Conservation (phyloP, 2,797 vertebrate genomes). For the Anas bahamensis region DNA sequence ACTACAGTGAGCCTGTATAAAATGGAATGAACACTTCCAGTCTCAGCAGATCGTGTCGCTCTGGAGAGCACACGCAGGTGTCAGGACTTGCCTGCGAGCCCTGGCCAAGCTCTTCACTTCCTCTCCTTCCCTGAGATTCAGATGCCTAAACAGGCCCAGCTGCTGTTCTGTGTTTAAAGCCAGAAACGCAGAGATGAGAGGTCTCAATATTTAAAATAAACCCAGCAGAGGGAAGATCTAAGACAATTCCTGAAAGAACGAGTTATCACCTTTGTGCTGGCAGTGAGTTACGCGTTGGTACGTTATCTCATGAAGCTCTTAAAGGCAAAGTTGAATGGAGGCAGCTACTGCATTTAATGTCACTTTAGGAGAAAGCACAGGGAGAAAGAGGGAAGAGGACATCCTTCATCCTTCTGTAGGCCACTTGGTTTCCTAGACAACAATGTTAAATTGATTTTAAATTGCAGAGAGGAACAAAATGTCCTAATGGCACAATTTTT, state of each 20-base stretch:
- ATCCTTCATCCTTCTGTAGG: slow-evolving; percentile 41
- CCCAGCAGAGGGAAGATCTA: not conserved
- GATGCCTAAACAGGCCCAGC: not conserved
- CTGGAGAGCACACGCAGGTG: not conserved
- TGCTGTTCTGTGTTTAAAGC: not conserved
- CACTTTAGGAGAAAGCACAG: not conserved
- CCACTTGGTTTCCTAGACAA: slow-evolving; percentile 74
- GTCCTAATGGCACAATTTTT: slow-evolving; percentile 32
- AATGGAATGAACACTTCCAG: not conserved
- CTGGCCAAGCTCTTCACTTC: not conserved
- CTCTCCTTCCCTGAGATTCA: not conserved
- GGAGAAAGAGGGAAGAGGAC: not conserved
- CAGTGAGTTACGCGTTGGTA: not conserved
- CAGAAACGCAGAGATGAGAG: not conserved
- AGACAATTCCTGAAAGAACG: not conserved
- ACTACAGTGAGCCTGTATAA: not conserved
- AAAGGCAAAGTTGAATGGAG: not conserved
- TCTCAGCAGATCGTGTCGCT: not conserved
- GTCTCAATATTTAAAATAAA: not conserved
- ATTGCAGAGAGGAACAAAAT: slow-evolving; percentile 39
- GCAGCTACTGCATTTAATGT: not conserved
- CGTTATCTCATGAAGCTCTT: not conserved
- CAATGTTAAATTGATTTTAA: slow-evolving; percentile 25
- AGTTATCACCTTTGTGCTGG: not conserved
- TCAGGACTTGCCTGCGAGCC: not conserved